Base-by-base conservation (phyloP, 1,140 invertebrate species). In the Calliopsis andreniformis region DNA sequence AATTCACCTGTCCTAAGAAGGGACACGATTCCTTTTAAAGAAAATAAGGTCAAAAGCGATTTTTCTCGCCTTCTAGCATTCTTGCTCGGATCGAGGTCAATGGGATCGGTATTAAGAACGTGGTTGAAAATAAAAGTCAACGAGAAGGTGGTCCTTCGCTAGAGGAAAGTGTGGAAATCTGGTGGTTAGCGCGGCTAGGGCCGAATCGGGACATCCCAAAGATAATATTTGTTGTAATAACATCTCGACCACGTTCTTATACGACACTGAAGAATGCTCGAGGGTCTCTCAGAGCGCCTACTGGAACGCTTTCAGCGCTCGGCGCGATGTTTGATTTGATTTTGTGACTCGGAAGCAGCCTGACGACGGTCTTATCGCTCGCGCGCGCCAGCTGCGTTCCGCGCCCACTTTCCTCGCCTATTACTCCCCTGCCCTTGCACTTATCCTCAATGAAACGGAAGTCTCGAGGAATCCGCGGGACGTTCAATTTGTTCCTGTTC, bases 141-240 rank as follows among this genome's bases (percentile, higher is more conserved):
- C 18, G 45, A 32, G 16, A 62, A 32, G 28, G 16, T n/a, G 56
- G 68, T 25, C 59, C 73, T 78, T 45, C 16, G 30, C 5, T 5
- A 23, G 8, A 0, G 18, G n/a, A 67, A 35, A 53, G 39, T 8
- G 25, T 39, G 28, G 68, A 73, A 64, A 72, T 18, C 64, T 25
- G 35, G 35, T 28, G n/a, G 59, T 25, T 32, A 43, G 42, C 42
- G n/a, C 61, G 20, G 53, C 66, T 56, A 42, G 18, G 61, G 67
- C 39, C 30, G 18, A 45, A 28, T 10, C 51, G 58, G 56, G 47
- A 67, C 59, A 64, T 64, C 72, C 64, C 56, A 82, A 79, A 86
- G 85, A 87, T 80, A 88, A 88, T 88, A 87, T 88, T 88, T 88
- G 83, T 83, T 76, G 71, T 85, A 86, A 88, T 83, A 88, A 88